These are phyloP conservation scores for Sesia bembeciformis DNA, from an alignment of 2,888 invertebrate species.

Conservation along the genomic window DNA sequence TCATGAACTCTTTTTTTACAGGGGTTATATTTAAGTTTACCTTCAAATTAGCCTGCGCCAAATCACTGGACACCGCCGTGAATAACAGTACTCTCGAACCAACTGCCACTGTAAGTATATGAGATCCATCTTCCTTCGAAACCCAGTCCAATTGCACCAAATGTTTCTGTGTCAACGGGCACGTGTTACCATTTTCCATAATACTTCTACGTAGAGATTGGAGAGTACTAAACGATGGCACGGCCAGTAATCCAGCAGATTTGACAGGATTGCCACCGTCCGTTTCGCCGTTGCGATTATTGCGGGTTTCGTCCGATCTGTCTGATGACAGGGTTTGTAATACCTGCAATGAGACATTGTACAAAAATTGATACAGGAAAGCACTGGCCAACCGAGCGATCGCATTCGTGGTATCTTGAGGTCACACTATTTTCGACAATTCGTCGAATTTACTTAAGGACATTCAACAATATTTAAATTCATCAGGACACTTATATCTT, in stretches of 20 bases:
- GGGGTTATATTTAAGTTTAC: slow-evolving; percentile 21
- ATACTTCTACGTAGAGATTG: slow-evolving; percentile 91
- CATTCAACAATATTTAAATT: too few relatives aligned
- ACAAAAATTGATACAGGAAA: too few relatives aligned
- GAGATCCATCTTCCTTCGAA: slow-evolving; percentile 98
- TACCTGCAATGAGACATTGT: slow-evolving; percentile 44
- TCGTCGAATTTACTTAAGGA: too few relatives aligned
- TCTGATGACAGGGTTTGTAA: slow-evolving; percentile 88
- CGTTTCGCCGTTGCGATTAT: slow-evolving; percentile 70
- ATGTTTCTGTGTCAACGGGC: slow-evolving; percentile 92
- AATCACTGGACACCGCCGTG: slow-evolving; percentile 94
- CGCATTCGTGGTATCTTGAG: too few relatives aligned
- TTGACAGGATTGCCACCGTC: slow-evolving; percentile 47
- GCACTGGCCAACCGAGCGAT: too few relatives aligned
- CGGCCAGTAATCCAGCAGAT: slow-evolving; percentile 82
- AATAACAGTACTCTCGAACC: slow-evolving; percentile 94
- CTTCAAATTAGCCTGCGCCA: slow-evolving; percentile 95
- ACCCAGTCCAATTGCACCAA: slow-evolving; percentile 99
- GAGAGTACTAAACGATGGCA: slow-evolving; percentile 92
- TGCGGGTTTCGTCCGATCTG: slow-evolving; percentile 84
- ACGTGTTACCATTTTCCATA: slow-evolving; percentile 93
- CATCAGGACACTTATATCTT: too few relatives aligned
- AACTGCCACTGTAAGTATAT: slow-evolving; percentile 96
- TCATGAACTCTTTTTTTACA: neutral
- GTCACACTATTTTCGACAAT: too few relatives aligned